Base-by-base conservation (phyloP, 1,140 invertebrate species). In the Pogonomyrmex californicus region DNA sequence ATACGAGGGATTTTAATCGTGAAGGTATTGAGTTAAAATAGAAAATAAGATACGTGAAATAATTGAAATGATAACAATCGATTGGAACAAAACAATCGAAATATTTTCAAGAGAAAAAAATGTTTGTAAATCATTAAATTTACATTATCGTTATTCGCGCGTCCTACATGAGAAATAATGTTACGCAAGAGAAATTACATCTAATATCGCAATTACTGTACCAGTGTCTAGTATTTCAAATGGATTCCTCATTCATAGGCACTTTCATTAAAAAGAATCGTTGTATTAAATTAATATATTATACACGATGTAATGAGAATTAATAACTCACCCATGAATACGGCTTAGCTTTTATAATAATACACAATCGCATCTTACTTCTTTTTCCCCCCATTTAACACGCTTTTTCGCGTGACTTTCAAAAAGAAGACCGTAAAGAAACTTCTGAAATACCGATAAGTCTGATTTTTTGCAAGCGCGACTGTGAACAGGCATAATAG, bases 171-270 rank as follows among this genome's bases (percentile, higher is more conserved):
- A 73, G 30, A 47, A 82, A 58, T 73, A 49, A 73, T 14, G 38
- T 83, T 83, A 73, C 30, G 30, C 54, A 73, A 83, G 65, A 60
- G 54, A 73, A 70, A 83, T 83, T 73, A 33, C 68, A 12, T 73
- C 30, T 83, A 83, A 73, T 60, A 71, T 30, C 12, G 68, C 33
- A 73, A 73, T 73, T 60, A 82, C 7, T n/a, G 23, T 3, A 47
- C 30, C 38, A 56, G 54, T 30, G 17, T 73, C 17, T 33, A 82
- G 41, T 82, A 60, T 73, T 73, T 73, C 54, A 38, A 83, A 62
- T 73, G 68, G 47, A 36, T 17, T 82, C 51, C 71, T 81, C 78
- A 71, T 82, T 82, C 51, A 58, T 47, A 14, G 23, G 36, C 66
- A 68, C 38, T 30, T 71, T 83, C 68, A 62, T 73, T 60, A 60